Evolutionary conservation across 2,797 vertebrate species (phyloP).

Genomic region (Microhierax caerulescens): DNA sequence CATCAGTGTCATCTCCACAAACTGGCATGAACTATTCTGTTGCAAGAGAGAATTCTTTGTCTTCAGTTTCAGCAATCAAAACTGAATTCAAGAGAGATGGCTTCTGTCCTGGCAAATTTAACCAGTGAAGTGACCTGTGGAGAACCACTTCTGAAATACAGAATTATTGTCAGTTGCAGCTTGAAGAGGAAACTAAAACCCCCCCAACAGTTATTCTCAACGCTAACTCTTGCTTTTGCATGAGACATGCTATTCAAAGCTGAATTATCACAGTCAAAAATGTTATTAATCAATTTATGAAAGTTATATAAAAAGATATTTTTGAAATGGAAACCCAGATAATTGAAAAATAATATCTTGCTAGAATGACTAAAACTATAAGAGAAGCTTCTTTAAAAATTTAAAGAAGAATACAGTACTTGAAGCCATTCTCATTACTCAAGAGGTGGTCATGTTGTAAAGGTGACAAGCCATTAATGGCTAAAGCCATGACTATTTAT

Average conservation of each 20-base stretch:
- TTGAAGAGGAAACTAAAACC: neutral
- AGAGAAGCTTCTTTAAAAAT: neutral
- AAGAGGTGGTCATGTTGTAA: neutral
- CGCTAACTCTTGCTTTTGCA: neutral
- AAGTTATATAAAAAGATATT: neutral
- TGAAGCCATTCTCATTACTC: neutral
- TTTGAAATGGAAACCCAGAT: neutral
- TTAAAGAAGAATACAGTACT: neutral
- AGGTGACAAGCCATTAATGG: neutral
- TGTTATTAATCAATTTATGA: neutral
- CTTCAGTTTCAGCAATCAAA: neutral
- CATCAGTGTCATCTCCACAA: neutral
- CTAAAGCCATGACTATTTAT: neutral
- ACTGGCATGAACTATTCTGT: neutral
- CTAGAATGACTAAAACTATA: neutral
- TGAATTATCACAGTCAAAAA: neutral
- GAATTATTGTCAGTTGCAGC: neutral
- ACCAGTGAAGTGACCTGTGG: neutral
- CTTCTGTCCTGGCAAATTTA: neutral
- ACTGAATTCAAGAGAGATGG: neutral
- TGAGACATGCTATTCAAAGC: neutral
- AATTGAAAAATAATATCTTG: neutral
- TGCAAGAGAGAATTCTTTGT: neutral
- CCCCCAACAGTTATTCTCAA: no score
- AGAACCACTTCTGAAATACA: neutral